Evolutionary conservation across 53 echinoderm and acorn worm species (phyloP), one percentile per base, ranked within the genome.

Genomic region (Henricia sp.): DNA sequence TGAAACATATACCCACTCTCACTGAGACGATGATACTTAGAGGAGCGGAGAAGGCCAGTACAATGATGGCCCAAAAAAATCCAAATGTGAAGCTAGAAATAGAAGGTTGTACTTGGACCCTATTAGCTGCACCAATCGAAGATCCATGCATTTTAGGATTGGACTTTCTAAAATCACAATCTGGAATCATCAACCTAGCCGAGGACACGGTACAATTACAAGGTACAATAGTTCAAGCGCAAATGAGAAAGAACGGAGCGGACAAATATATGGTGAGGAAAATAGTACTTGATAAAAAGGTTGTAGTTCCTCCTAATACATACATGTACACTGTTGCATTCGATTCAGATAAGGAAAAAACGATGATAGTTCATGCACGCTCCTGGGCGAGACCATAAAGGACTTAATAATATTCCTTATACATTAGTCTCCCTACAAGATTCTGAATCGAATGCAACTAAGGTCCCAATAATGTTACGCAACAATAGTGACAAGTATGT

Each of bases 281-380:
- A 6, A 29, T 71, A 10, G 26, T 71, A 12, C 71, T 46, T 11
- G 37, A 66, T 2, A 71, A 30, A 32, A 44, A 48, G 27, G 42
- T 71, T 1, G 50, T 71, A 19, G 71, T 71, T 9, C 71, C 71
- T 17, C 71, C 71, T 0, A 71, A 71, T 48, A 71, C 29, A 12
- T 20, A 16, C 3, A 34, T 71, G 1, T 50, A 34, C 8, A 33
- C 51, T 2, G 71, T 50, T 32, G 14, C 13, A 50, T 34, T 71
- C 5, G 6, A 48, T 67, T 36, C 35, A 2, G 17, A 1, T 23
- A 17, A 16, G 1, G 5, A 27, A 13, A 27, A 67, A 36, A 36
- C 20, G 20, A 55, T 24, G 55, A n/a, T 67, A 36, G 17, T 36
- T 67, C 17, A 37, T 67, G 19, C 67, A 36, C n/a, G 20, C 36